These are phyloP conservation scores for Toxotes jaculatrix DNA, from an alignment of 2,113 vertebrate species.

Conservation along the genomic window DNA sequence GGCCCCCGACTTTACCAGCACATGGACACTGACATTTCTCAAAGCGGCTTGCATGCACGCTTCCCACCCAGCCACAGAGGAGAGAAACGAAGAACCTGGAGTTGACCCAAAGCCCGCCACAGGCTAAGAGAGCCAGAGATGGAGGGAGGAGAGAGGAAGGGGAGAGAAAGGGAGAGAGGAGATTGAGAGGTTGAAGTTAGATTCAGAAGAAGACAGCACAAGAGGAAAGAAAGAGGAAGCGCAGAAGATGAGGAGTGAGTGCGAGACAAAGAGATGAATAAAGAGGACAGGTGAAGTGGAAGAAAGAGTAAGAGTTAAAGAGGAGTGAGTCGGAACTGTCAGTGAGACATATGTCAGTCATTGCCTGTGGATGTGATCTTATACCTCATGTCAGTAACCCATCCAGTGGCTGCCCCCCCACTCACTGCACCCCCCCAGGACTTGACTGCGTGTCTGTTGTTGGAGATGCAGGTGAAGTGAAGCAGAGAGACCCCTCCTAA, in stretches of 20 bases:
- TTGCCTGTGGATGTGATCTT: slow-evolving; percentile 52
- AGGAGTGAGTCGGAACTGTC: slow-evolving; percentile 45
- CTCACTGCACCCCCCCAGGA: neutral
- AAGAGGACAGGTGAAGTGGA: neutral
- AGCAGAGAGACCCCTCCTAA: neutral
- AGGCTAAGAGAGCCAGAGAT: slow-evolving; percentile 39
- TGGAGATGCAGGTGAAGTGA: slow-evolving; percentile 13
- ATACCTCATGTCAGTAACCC: slow-evolving; percentile 51
- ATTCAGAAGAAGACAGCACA: neutral
- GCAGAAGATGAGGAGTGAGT: neutral
- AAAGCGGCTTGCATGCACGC: slow-evolving; percentile 78
- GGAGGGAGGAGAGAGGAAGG: slow-evolving; percentile 12
- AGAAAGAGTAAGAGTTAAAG: neutral
- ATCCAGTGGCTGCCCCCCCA: slow-evolving; percentile 11
- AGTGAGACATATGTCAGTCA: slow-evolving; percentile 55
- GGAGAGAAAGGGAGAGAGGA: slow-evolving; percentile 16
- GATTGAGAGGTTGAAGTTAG: slow-evolving; percentile 5
- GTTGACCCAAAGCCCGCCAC: slow-evolving; percentile 70
- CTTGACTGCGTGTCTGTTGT: neutral
- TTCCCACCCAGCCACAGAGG: slow-evolving; percentile 81
- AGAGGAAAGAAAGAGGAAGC: neutral
- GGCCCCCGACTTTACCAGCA: slow-evolving; percentile 84
- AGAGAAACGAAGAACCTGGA: slow-evolving; percentile 82
- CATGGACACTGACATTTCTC: slow-evolving; percentile 89
- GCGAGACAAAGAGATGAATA: slow-evolving; percentile 17